Conservation (phyloP, 2,113 vertebrate species). For the Phaethornis superciliosus region DNA sequence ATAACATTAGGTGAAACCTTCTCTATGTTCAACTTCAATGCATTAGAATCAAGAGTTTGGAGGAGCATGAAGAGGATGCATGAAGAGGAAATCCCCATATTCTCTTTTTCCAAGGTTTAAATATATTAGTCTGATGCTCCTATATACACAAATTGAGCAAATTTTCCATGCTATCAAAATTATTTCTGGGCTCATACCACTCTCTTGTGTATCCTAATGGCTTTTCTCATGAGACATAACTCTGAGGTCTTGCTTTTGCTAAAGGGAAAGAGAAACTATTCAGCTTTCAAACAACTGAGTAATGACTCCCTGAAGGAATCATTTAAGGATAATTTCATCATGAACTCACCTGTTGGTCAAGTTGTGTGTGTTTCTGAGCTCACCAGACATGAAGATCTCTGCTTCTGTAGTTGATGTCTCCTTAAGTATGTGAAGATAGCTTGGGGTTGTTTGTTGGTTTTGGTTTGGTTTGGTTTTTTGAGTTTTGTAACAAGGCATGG, state of each 20-base stretch:
- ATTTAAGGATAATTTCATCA: not conserved
- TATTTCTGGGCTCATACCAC: not conserved
- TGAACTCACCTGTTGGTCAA: not conserved
- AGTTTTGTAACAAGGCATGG: not conserved
- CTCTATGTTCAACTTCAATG: not conserved
- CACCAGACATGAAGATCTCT: not conserved
- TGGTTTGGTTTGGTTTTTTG: not conserved
- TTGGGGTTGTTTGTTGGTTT: not conserved
- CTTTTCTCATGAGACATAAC: not conserved
- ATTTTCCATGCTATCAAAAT: not conserved
- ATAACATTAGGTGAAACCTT: conserved; percentile 17
- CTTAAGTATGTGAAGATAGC: not conserved
- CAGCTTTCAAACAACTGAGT: not conserved
- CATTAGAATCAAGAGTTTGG: not conserved
- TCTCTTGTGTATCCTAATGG: not conserved
- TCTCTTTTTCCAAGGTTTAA: not conserved
- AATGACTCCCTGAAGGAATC: conserved; percentile 10
- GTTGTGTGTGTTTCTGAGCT: not conserved
- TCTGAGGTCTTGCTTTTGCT: not conserved
- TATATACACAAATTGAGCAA: not conserved
- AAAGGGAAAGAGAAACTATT: not conserved
- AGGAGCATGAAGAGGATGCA: too few relatives aligned
- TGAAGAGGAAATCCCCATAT: not conserved
- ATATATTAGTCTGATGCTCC: not conserved
- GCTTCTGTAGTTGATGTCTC: not conserved